A percentile compares a stretch with the other conserved stretches of the same genome.
Evolutionary conservation across 2,888 invertebrate genomes (phyloP).

Genomic region (Pandemis corylana): DNA sequence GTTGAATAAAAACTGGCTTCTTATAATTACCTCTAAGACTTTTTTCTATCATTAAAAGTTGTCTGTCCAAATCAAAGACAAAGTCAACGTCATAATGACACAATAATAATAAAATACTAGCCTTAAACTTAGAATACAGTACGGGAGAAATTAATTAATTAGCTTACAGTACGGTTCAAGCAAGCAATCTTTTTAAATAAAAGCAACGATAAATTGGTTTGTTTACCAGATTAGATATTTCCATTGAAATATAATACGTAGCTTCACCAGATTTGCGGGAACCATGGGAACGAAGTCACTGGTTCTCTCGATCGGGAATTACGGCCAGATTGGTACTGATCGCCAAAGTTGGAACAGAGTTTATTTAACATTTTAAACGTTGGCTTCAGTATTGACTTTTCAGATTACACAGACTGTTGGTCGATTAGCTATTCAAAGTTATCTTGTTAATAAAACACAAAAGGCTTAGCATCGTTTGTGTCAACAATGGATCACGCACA

Average conservation of each 20-base stretch:
- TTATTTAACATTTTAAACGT: conserved; percentile 4
- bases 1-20: too few species aligned
- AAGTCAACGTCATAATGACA: too few species aligned
- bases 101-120: too few species aligned
- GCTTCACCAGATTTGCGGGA: not conserved
- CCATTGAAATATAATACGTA: too few species aligned
- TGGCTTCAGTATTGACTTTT: not conserved
- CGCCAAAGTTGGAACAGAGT: conserved; percentile 6
- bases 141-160: too few species aligned
- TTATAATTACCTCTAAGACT: too few species aligned
- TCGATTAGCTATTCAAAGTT: conserved; percentile 4
- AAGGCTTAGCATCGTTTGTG: not conserved
- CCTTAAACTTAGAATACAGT: too few species aligned
- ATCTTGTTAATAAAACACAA: not conserved
- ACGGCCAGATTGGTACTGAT: conserved; percentile 16
- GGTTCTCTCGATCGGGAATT: conserved; percentile 11
- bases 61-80: too few species aligned
- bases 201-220: not conserved
- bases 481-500: not conserved
- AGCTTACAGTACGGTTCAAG: too few species aligned
- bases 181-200: too few species aligned
- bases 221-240: not conserved
- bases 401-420: not conserved
- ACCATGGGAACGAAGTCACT: conserved; percentile 10
- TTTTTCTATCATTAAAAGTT: too few species aligned